Base-by-base conservation (phyloP, 2,113 vertebrate species). In the Tretioscincus oriximinensis region DNA sequence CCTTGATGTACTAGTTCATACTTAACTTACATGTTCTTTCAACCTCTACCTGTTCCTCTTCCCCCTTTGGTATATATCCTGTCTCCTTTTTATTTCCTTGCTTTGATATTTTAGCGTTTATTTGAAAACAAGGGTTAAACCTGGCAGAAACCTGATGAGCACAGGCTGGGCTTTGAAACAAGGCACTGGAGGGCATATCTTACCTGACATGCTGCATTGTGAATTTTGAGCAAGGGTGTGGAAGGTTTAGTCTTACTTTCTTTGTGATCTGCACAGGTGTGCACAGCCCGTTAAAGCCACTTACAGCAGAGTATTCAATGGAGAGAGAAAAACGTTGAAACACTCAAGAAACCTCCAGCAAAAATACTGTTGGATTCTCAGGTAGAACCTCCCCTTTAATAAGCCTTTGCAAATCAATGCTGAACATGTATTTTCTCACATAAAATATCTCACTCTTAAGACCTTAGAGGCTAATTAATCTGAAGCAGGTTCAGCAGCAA, bases 251-350 rank as follows among this genome's bases (percentile, higher is more conserved):
- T 91, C 83, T 92, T 87, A 70, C 84, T 86, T 91, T 58, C 87
- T 93, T 89, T 93, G 88, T 91, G 92, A 91, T 92, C 91, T 88
- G 73, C 75, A 85, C 94, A 95, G 95, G 94, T 95, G 94, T 88
- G 92, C 90, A 85, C 91, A 90, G 74, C 76, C 93, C 92, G 93
- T 94, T 94, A 96, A 94, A 95, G 92, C 80, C 76, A 31, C 54
- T 77, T 88, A 85, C 84, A 87, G 83, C 64, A 88, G 70, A 90
- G 87, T 35, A 90, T 83, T 87, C 83, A 81, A 87, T 74, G 89
- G 81, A 76, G 81, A 89, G 76, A 84, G 70, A 80, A 45, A 70
- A 47, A 14, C 75, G 71, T 77, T 24, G 54, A 79, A 86, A 71
- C 77, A 16, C 35, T 5, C 84, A 85, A 14, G 18, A 14, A 58